A percentile compares a stretch with the other conserved stretches of the same genome.
Evolutionary conservation across 2,888 invertebrate genomes (phyloP).

Genomic region (Hololepta plana): DNA sequence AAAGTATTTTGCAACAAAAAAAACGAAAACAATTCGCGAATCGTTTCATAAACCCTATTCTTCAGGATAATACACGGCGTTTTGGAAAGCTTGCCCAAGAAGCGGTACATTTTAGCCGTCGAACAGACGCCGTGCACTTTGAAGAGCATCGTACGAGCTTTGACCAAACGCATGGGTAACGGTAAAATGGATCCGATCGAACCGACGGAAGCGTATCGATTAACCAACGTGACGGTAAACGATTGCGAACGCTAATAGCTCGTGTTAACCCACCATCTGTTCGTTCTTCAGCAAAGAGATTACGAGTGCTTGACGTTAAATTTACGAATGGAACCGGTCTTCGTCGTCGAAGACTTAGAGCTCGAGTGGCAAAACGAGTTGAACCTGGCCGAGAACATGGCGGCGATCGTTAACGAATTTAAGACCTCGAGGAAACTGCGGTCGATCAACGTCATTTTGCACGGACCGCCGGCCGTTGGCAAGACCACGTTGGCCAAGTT

Average conservation of each 20-base stretch:
- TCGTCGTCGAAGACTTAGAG: slow-evolving; percentile 29
- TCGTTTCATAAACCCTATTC: slow-evolving; percentile 17
- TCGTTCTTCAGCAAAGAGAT: slow-evolving; percentile 31
- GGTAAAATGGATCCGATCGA: slow-evolving; percentile 36
- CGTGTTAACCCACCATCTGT: background rate
- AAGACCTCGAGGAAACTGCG: slow-evolving; percentile 33
- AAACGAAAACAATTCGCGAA: slow-evolving; percentile 16
- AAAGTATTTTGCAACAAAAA: slow-evolving; percentile 20
- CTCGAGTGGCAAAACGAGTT: slow-evolving; percentile 35
- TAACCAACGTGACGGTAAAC: slow-evolving; percentile 29
- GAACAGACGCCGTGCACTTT: slow-evolving; percentile 38
- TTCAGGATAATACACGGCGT: slow-evolving; percentile 17
- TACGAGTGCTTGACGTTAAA: slow-evolving; percentile 38
- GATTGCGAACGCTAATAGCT: slow-evolving; percentile 1
- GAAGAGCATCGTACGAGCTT: slow-evolving; percentile 34
- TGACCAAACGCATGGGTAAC: slow-evolving; percentile 33
- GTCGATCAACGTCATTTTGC: slow-evolving; percentile 38
- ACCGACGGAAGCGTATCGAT: slow-evolving; percentile 36
- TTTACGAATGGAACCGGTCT: slow-evolving; percentile 38
- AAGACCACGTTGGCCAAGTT: slow-evolving; percentile 40
- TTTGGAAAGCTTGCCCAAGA: slow-evolving; percentile 33
- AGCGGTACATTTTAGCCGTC: slow-evolving; percentile 41
- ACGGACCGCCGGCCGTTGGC: slow-evolving; percentile 48
- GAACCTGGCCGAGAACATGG: slow-evolving; percentile 31
- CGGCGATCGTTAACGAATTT: slow-evolving; percentile 27